These are phyloP conservation scores for Dipodomys merriami DNA, from an alignment of 2,113 vertebrate species.

Conservation along the genomic window DNA sequence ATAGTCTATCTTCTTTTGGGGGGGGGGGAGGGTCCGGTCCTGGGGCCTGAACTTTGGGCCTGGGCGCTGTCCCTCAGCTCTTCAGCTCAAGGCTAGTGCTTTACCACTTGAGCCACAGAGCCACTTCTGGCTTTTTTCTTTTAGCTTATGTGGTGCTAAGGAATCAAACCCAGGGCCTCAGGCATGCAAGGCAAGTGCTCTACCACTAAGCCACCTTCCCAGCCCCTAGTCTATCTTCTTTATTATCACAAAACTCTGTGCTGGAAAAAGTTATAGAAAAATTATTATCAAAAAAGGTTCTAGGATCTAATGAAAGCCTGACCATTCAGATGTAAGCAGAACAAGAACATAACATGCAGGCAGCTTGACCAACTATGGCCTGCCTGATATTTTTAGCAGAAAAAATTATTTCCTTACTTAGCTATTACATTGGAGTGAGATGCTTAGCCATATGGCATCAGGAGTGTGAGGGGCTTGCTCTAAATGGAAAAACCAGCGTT, in stretches of 20 bases:
- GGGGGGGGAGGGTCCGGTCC: too few relatives aligned
- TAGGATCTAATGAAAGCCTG: constrained; percentile 42
- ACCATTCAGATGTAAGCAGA: background rate
- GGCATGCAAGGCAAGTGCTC: too few relatives aligned
- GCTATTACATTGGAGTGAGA: constrained; percentile 5
- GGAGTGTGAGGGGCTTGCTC: constrained; percentile 38
- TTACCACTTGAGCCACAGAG: too few relatives aligned
- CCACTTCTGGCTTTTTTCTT: too few relatives aligned
- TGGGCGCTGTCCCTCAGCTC: too few relatives aligned
- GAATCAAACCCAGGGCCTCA: too few relatives aligned
- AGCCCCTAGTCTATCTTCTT: background rate
- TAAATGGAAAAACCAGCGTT: constrained; percentile 43
- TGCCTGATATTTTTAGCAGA: constrained; percentile 64
- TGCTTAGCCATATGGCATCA: constrained; percentile 2
- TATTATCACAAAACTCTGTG: background rate
- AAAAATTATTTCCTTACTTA: constrained; percentile 53
- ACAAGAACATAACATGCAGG: background rate
- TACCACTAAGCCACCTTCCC: too few relatives aligned
- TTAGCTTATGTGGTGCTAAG: too few relatives aligned
- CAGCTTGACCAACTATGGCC: constrained; percentile 8
- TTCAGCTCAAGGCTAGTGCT: too few relatives aligned
- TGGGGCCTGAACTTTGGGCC: too few relatives aligned
- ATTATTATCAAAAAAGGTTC: background rate
- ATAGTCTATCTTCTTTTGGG: background rate
- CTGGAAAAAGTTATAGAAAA: constrained; percentile 16